phyloP scores from a whole-genome alignment of 2,888 invertebrate genomes.

The Phalera bucephala region DNA sequence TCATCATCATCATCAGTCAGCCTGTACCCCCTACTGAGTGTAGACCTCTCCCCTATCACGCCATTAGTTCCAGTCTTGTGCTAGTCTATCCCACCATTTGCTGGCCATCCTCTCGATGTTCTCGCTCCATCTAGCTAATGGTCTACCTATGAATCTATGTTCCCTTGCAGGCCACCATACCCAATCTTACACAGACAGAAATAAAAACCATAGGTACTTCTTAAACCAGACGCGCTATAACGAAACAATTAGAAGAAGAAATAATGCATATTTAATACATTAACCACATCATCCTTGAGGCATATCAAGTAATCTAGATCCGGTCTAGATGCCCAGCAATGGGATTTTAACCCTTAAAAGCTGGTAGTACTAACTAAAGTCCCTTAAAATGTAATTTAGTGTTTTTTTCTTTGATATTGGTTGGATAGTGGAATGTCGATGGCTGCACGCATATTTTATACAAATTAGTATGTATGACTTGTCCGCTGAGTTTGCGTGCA shows the following conservation, averaged over 20 bases:
- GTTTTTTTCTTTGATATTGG: conserved; percentile 15
- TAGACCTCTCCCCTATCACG: no score
- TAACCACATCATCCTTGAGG: conserved; percentile 4
- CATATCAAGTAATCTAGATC: not conserved
- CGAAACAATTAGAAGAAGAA: conserved; percentile 3
- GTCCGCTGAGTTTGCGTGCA: conserved; percentile 33
- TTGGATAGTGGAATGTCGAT: conserved; percentile 16
- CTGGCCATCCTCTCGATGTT: no score
- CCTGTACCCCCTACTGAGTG: no score
- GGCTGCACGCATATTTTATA: conserved; percentile 17
- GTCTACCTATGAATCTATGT: no score
- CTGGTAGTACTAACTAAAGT: not conserved
- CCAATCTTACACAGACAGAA: no score
- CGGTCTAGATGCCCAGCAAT: not conserved
- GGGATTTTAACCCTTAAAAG: not conserved
- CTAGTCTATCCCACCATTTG: no score
- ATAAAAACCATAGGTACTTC: no score
- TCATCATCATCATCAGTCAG: no score
- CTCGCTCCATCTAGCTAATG: no score
- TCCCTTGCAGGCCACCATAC: no score
- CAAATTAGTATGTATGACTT: no score
- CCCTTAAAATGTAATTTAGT: not conserved
- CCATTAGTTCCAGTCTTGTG: no score
- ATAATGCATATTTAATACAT: conserved; percentile 9
- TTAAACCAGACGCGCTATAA: not conserved